phyloP scores from a whole-genome alignment of 1,140 invertebrate species.

The Druon quercuslanigerum region DNA sequence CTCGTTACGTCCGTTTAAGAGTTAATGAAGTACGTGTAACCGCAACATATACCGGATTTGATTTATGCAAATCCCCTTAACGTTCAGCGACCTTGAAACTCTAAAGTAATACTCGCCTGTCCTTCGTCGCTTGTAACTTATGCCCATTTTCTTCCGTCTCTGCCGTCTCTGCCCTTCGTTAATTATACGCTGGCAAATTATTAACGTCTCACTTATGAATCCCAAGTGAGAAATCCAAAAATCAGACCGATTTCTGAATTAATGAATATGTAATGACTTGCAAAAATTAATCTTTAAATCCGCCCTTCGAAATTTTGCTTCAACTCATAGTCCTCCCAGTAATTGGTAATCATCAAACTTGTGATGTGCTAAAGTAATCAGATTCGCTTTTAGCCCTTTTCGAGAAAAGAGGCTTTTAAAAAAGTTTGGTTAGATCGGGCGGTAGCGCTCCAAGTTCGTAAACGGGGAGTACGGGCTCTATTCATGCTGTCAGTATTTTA shows the following conservation, averaged over 20 bases:
- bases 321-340: too few relatives aligned
- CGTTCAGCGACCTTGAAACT: conserved; percentile 31
- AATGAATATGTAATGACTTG: neutral
- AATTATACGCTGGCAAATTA: conserved; percentile 43
- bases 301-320: too few relatives aligned
- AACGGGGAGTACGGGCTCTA: too few relatives aligned
- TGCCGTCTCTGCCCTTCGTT: conserved; percentile 31
- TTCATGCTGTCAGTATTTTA: too few relatives aligned
- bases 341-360: too few relatives aligned
- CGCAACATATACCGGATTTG: conserved; percentile 54
- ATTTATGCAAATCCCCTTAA: conserved; percentile 49
- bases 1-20: conserved; percentile 53
- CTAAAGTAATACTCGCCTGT: neutral
- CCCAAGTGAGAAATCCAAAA: conserved; percentile 31
- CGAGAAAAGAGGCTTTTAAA: too few relatives aligned
- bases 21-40: conserved; percentile 56
- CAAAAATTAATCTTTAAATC: too few relatives aligned
- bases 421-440: too few relatives aligned
- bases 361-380: too few relatives aligned
- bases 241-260: neutral
- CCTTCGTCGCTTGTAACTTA: conserved; percentile 15
- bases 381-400: too few relatives aligned
- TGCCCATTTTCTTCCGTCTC: neutral
- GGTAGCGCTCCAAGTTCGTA: too few relatives aligned
- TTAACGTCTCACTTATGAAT: conserved; percentile 30